phyloP scores from a whole-genome alignment of 2,797 vertebrate species.

The Sibirionetta formosa region DNA sequence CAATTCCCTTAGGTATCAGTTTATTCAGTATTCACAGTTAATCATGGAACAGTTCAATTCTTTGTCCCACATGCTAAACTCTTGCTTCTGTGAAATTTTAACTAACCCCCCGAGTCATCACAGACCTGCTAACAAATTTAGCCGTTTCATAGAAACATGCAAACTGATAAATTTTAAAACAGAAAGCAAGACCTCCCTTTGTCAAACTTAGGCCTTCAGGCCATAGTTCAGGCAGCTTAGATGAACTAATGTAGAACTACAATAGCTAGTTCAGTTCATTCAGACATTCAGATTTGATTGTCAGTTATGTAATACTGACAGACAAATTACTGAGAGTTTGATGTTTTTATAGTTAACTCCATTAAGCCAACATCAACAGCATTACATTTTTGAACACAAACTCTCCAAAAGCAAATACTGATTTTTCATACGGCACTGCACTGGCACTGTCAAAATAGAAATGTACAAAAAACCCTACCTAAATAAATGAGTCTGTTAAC shows the following conservation, averaged over 20 bases:
- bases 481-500: slow-evolving; percentile 96
- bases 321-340: accelerated
- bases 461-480: slow-evolving; percentile 78
- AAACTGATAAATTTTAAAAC: neutral
- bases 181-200: neutral
- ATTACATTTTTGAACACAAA: neutral
- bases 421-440: neutral
- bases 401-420: neutral
- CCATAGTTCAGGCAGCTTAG: slow-evolving; percentile 23
- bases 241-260: neutral
- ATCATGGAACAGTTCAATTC: neutral
- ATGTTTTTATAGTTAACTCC: neutral
- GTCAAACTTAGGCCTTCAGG: neutral
- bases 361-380: neutral
- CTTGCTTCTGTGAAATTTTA: neutral
- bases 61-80: neutral
- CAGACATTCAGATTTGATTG: neutral
- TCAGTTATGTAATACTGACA: neutral
- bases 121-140: neutral
- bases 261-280: neutral
- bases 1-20: neutral
- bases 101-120: neutral
- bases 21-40: neutral
- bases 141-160: neutral
- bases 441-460: neutral